Base-by-base conservation (phyloP, 2,113 vertebrate species). In the Tragelaphus strepsiceros region DNA sequence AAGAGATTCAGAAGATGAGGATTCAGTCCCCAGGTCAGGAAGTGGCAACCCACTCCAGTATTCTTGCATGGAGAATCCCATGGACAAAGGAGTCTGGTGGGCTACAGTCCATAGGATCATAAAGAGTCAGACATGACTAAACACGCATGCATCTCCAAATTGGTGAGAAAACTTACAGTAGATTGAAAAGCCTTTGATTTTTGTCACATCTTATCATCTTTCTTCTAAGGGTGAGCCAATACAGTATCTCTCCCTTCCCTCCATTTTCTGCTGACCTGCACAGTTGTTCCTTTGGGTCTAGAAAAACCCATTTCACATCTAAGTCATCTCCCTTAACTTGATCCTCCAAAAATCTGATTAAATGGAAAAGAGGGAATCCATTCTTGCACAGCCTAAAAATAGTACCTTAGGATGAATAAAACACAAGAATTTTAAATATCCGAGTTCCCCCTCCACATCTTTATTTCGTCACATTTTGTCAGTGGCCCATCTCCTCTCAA, bases 261-360 rank as follows among this genome's bases (percentile, higher is more conserved):
- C 71, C 56, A 14, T 74, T n/a, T 54, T 84, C 46, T 12, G 15
- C 62, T 95, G 61, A 59, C 35, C 46, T 56, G 30, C 15, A 43
- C 26, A 26, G 7, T n/a, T 78, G 35, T 88, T 97, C 67, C 43
- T 97, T 56, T 88, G 32, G 56, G 10, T 83, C 64, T 61, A 94
- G 89, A 61, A 95, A 97, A 94, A 54, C 6, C 5, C 30, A 53
- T 58, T 94, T 95, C 77, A 86, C 35, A 28, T 22, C 22, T 10
- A 90, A 83, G 24, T 59, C 17, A 35, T 82, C 35, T 95, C 32
- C 59, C n/a, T 95, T 91, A 74, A 87, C 59, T 91, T 92, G 39
- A 90, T 90, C n/a, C 64, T 90, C 83, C 71, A 93, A 81, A 96
- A 16, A 16, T 59, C 74, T 82, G 46, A 94, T 53, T 85, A 92